Percentiles rank a stretch among this genome's conserved stretches.
Conservation (phyloP, 2,113 vertebrate genomes). For the Etheostoma cragini region DNA sequence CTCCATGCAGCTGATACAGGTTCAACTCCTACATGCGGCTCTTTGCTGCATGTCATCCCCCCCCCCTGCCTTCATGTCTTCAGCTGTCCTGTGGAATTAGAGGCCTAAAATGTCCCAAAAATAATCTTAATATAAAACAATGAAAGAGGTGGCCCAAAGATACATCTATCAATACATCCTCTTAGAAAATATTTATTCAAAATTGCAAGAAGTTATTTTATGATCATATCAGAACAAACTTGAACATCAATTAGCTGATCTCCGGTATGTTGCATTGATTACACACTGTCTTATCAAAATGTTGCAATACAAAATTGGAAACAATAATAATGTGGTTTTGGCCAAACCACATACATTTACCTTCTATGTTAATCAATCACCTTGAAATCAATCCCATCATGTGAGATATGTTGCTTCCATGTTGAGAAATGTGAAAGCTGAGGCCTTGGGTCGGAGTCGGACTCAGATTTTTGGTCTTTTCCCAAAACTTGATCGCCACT, state of each 20-base stretch:
- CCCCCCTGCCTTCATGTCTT: too few species aligned
- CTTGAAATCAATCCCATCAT: conserved; percentile 68
- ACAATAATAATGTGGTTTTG: not conserved
- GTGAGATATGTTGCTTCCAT: conserved; percentile 20
- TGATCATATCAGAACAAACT: not conserved
- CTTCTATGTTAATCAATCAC: not conserved
- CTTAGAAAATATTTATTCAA: not conserved
- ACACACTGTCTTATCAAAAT: not conserved
- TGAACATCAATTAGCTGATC: not conserved
- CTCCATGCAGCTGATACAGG: too few species aligned
- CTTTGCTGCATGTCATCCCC: too few species aligned
- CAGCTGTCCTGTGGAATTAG: too few species aligned
- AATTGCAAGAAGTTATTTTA: not conserved
- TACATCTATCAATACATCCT: not conserved
- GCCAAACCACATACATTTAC: not conserved
- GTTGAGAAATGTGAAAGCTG: conserved; percentile 66
- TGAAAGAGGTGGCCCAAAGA: not conserved
- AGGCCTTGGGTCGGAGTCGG: conserved; percentile 20
- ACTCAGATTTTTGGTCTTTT: not conserved
- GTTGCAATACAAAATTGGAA: not conserved
- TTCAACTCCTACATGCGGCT: too few species aligned
- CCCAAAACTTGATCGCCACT: conserved; percentile 69
- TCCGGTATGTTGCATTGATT: not conserved
- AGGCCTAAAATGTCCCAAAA: too few species aligned
- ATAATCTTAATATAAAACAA: too few species aligned